Evolutionary conservation across 2,888 invertebrate genomes (phyloP), one percentile per base, ranked within the genome.

Genomic region (Fabriciana adippe): DNA sequence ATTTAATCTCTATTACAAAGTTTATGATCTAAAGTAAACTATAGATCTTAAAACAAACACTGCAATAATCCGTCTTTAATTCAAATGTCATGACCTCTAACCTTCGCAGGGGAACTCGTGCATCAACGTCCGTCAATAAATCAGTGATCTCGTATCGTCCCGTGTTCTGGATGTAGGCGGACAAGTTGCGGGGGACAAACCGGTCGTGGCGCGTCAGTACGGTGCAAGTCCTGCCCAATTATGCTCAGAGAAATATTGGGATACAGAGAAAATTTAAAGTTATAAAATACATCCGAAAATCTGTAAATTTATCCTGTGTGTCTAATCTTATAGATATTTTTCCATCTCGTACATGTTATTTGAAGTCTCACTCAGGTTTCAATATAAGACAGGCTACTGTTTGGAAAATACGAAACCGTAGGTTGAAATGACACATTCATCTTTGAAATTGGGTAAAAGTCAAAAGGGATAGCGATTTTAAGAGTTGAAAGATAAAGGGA

Each of bases 131-230:
- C 66, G 55, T 67, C 69, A 64, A 73, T 72, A 71, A 69, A 68
- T 71, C 73, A 59, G 68, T 70, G 50, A 67, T 67, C 74, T 74
- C 73, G 73, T 73, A 73, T 72, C 73, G 75, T 72, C 73, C 74
- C 74, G 76, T n/a, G 48, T 48, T 35, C 72, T 74, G 71, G 72
- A 74, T 76, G 83, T 83, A 75, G 81, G 79, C 75, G 80, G 78
- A 76, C 77, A 70, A 71, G 74, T 73, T 70, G 71, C 66, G 72
- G 74, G 75, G 78, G 73, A 67, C 69, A 75, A 84, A 86, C 86
- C 83, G 85, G 86, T 85, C 81, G 66, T 55, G 70, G 71, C 59
- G 67, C 51, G 67, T 64, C 55, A 50, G 60, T 60, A 66, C 57
- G 21, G 53, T 50, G 63, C 47, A 50, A 48, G 47, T 72, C 66